These are phyloP conservation scores for Oreortyx pictus DNA, from an alignment of 2,797 vertebrate genomes.

Conservation along the genomic window DNA sequence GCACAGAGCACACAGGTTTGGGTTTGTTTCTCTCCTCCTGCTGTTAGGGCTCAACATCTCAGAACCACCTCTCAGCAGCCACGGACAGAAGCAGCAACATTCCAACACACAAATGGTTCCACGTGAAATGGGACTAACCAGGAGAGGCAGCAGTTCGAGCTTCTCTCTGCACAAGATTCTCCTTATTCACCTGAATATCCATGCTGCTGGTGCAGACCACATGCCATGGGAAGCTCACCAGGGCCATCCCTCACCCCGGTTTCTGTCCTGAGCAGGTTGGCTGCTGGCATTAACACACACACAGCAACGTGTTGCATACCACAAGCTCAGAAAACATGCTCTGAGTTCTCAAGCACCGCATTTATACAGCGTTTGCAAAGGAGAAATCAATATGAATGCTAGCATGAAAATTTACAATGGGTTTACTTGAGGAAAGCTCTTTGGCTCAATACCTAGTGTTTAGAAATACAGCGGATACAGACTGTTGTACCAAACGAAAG, in stretches of 20 bases:
- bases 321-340: background rate
- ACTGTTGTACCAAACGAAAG: constrained; percentile 18
- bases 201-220: background rate
- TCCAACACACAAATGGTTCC: background rate
- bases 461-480: background rate
- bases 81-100: background rate
- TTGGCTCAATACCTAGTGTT: background rate
- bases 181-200: constrained; percentile 18
- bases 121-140: background rate
- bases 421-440: constrained; percentile 40
- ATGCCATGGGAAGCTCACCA: constrained; percentile 7
- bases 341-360: background rate
- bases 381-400: background rate
- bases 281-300: background rate
- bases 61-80: background rate
- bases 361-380: constrained; percentile 28
- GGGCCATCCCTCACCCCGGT: constrained; percentile 15
- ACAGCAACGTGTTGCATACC: too few relatives aligned
- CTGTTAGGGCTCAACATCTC: background rate
- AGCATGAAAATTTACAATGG: constrained; percentile 28
- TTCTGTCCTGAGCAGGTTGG: constrained; percentile 75
- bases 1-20: background rate
- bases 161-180: constrained; percentile 10
- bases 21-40: background rate
- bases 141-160: constrained; percentile 27